Evolutionary conservation across 2,888 invertebrate genomes (phyloP).

Genomic region (Drosophila rellima): DNA sequence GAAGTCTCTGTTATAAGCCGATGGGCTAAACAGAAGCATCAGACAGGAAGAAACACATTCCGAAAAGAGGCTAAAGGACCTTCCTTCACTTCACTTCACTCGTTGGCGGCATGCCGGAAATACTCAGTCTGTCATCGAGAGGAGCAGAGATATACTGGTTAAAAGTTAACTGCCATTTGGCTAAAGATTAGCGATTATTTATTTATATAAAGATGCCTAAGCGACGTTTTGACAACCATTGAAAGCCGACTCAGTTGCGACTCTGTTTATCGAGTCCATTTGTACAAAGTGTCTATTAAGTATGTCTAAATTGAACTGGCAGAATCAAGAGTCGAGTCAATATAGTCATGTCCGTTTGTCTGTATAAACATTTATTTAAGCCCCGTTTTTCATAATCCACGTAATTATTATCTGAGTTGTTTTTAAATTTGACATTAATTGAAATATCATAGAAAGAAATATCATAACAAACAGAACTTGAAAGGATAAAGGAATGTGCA

Average conservation of each 20-base stretch:
- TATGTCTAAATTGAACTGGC: no score
- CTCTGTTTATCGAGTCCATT: slow-evolving; percentile 4
- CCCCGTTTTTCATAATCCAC: no score
- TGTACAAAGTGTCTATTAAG: no score
- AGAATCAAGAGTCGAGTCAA: no score
- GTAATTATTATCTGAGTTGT: no score
- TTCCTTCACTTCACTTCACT: background rate
- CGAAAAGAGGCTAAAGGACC: slow-evolving; percentile 2
- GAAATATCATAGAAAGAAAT: no score
- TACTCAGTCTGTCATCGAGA: slow-evolving; percentile 14
- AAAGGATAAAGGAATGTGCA: no score
- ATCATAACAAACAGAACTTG: no score
- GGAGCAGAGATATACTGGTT: background rate
- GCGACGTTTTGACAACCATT: slow-evolving; percentile 12
- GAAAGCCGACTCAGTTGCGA: slow-evolving; percentile 3
- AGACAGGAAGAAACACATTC: slow-evolving; percentile 36
- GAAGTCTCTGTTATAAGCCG: slow-evolving; percentile 20
- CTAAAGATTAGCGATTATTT: slow-evolving; percentile 36
- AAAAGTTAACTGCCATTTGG: slow-evolving; percentile 22
- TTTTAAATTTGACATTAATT: no score
- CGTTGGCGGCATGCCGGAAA: slow-evolving; percentile 37
- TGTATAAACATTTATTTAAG: no score
- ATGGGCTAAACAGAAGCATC: slow-evolving; percentile 18
- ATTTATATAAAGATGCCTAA: slow-evolving; percentile 29
- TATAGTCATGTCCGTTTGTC: no score